Conservation (phyloP, 2,797 vertebrate genomes). For the Rhinoraja longicauda region DNA sequence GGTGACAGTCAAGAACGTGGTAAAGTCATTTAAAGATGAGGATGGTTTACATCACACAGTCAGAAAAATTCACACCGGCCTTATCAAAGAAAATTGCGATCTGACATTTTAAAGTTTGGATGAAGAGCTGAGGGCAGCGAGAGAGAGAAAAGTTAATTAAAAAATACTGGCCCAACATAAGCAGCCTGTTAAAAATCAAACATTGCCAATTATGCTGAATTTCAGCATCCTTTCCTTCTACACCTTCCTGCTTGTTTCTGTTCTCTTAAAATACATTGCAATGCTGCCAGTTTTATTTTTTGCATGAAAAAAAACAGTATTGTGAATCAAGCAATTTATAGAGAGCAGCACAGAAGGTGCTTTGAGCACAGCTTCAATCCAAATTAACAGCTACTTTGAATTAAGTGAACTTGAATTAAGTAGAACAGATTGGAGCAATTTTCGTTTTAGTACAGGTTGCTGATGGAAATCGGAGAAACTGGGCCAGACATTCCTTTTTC, state of each 20-base stretch:
- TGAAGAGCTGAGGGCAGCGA: neutral
- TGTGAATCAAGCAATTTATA: conserved; percentile 20
- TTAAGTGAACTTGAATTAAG: conserved; percentile 6
- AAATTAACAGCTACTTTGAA: neutral
- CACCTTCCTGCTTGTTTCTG: neutral
- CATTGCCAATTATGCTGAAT: neutral
- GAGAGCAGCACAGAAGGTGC: neutral
- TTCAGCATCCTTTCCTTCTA: neutral
- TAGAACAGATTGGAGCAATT: neutral
- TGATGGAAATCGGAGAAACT: neutral
- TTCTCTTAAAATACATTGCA: neutral
- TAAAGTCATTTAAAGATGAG: neutral
- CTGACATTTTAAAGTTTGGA: neutral
- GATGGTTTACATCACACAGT: neutral
- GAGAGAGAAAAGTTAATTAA: neutral
- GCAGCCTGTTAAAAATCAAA: neutral
- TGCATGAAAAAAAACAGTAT: neutral
- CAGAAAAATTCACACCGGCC: neutral
- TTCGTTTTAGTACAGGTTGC: neutral
- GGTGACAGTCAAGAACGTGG: neutral
- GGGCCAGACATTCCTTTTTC: neutral
- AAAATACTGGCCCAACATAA: neutral
- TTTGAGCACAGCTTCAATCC: neutral
- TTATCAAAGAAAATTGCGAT: neutral
- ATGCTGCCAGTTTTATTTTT: neutral